A percentile compares a stretch with the other conserved stretches of the same genome.
Evolutionary conservation across 2,113 vertebrate species (phyloP).

Genomic region (Hylia prasina): DNA sequence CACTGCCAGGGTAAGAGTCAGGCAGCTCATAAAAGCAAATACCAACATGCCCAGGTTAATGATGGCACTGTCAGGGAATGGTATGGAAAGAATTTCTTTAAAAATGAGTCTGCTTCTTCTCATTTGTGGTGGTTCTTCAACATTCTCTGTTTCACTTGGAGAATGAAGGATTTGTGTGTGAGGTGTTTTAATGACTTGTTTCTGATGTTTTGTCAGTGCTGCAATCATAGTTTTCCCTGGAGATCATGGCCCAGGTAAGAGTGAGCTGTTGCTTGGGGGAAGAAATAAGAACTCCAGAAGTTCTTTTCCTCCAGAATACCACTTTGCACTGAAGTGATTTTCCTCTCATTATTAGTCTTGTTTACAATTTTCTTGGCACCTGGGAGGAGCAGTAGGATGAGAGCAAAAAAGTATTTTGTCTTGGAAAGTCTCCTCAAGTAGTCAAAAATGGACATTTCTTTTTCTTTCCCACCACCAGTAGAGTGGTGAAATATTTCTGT

Average conservation of each 20-base stretch:
- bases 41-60: not conserved
- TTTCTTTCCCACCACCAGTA: rapidly evolving
- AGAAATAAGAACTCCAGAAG: not conserved
- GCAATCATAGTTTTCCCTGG: not conserved
- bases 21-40: not conserved
- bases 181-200: not conserved
- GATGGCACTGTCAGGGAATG: not conserved
- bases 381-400: not conserved
- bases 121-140: not conserved
- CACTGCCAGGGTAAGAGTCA: not conserved
- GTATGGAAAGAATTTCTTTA: not conserved
- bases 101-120: not conserved
- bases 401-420: not conserved
- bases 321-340: not conserved
- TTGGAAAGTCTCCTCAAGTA: not conserved
- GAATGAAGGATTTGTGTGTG: not conserved
- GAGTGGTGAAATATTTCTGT: not conserved
- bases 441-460: not conserved
- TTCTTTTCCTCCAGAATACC: not conserved
- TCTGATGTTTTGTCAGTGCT: not conserved
- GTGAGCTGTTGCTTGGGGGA: not conserved
- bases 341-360: not conserved
- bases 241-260: not conserved
- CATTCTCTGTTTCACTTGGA: not conserved
- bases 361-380: not conserved